These are phyloP conservation scores for Himalopsyche kuldschensis DNA, from an alignment of 2,888 invertebrate species.

Conservation along the genomic window DNA sequence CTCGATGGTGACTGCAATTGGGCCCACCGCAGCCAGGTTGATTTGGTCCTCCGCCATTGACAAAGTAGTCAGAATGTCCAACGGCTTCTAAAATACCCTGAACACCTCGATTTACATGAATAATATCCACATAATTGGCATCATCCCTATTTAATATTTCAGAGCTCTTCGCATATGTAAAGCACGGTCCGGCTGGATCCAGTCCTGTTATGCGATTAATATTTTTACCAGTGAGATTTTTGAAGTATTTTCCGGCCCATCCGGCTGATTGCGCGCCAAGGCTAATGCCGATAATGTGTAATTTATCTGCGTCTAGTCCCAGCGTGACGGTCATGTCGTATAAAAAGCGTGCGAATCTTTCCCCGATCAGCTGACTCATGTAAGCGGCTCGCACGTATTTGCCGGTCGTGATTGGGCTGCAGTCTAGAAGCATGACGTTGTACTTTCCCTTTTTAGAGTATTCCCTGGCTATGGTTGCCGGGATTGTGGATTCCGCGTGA, in stretches of 20 bases:
- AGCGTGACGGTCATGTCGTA: slow-evolving; percentile 52
- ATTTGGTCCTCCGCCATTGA: slow-evolving; percentile 69
- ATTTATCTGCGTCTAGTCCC: slow-evolving; percentile 53
- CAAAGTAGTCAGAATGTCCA: slow-evolving; percentile 75
- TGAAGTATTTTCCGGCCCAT: slow-evolving; percentile 55
- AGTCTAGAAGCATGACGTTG: slow-evolving; percentile 55
- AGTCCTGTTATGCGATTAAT: slow-evolving; percentile 56
- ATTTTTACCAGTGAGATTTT: slow-evolving; percentile 46
- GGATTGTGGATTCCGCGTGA: slow-evolving; percentile 52
- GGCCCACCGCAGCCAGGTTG: slow-evolving; percentile 69
- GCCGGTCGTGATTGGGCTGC: slow-evolving; percentile 48
- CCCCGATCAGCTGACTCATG: slow-evolving; percentile 55
- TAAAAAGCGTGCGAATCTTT: slow-evolving; percentile 58
- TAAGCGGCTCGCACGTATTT: slow-evolving; percentile 53
- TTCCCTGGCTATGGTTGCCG: slow-evolving; percentile 51
- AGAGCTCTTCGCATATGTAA: slow-evolving; percentile 51
- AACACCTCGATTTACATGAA: slow-evolving; percentile 55
- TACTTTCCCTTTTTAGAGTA: slow-evolving; percentile 55
- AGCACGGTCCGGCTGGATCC: slow-evolving; percentile 59
- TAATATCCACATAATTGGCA: slow-evolving; percentile 53
- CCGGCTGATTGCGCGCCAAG: slow-evolving; percentile 63
- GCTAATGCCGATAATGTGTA: slow-evolving; percentile 62
- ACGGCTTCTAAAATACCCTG: slow-evolving; percentile 59
- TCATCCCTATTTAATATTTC: slow-evolving; percentile 54
- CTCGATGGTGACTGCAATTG: slow-evolving; percentile 55